phyloP scores from a whole-genome alignment of 2,888 invertebrate species.

The Mantis religiosa region DNA sequence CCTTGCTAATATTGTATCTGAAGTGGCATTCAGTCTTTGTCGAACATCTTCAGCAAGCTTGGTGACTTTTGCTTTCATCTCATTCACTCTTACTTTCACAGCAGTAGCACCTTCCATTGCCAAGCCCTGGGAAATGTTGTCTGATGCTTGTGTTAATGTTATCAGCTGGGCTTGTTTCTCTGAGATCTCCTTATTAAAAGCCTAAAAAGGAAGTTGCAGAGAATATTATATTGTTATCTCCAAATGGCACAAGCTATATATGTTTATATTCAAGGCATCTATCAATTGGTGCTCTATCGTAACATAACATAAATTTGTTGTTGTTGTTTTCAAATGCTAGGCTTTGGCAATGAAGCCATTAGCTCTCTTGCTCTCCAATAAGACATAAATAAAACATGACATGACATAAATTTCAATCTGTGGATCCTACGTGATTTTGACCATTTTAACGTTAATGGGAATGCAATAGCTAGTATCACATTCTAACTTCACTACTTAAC shows the following conservation, averaged over 20 bases:
- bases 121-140: constrained; percentile 71
- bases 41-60: constrained; percentile 73
- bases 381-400: too few relatives aligned
- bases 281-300: too few relatives aligned
- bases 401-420: too few relatives aligned
- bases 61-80: constrained; percentile 69
- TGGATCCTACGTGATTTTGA: too few relatives aligned
- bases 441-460: too few relatives aligned
- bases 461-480: too few relatives aligned
- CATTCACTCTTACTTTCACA: constrained; percentile 67
- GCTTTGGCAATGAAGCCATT: too few relatives aligned
- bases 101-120: constrained; percentile 71
- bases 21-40: constrained; percentile 71
- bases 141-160: constrained; percentile 71
- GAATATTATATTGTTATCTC: neutral
- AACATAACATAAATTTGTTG: too few relatives aligned
- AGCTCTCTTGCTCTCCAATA: too few relatives aligned
- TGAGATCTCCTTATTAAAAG: constrained; percentile 71
- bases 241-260: neutral
- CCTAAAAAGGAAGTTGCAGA: constrained; percentile 29
- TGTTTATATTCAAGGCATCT: neutral
- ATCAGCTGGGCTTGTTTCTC: constrained; percentile 81
- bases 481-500: too few relatives aligned
- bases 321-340: too few relatives aligned
- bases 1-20: constrained; percentile 71